These are phyloP conservation scores for Morinoia aosen DNA, from an alignment of 2,888 invertebrate species.

Conservation along the genomic window DNA sequence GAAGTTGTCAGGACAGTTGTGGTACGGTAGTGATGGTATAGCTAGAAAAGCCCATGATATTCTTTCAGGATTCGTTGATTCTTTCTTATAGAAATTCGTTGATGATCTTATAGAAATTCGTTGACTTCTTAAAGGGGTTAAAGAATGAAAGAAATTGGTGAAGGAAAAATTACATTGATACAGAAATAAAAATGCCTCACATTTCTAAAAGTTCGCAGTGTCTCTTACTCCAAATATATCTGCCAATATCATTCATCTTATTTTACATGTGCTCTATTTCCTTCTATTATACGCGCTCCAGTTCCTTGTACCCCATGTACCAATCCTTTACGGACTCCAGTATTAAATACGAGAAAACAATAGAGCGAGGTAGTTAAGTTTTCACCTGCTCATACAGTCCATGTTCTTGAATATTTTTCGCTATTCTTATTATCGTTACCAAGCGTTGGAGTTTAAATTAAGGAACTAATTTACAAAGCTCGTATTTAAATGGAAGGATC, in stretches of 20 bases:
- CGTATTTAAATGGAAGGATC: neutral
- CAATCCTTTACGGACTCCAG: neutral
- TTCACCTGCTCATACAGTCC: neutral
- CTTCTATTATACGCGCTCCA: too few relatives aligned
- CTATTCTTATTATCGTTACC: neutral
- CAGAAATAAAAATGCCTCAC: neutral
- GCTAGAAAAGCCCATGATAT: too few relatives aligned
- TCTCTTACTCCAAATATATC: neutral
- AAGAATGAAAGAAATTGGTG: too few relatives aligned
- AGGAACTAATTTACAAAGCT: neutral
- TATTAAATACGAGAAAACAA: neutral
- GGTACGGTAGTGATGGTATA: too few relatives aligned
- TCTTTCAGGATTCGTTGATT: too few relatives aligned
- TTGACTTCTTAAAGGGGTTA: too few relatives aligned
- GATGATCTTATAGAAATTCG: too few relatives aligned
- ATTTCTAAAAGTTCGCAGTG: neutral
- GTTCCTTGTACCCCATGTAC: neutral
- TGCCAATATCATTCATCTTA: neutral
- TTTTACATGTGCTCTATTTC: neutral
- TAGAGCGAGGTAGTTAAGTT: neutral
- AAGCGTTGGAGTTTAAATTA: neutral
- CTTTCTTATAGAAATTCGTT: too few relatives aligned
- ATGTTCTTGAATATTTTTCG: neutral
- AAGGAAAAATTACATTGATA: neutral
- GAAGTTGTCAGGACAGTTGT: too few relatives aligned